These are phyloP conservation scores for Gopherus evgoodei DNA, from an alignment of 2,113 vertebrate genomes.

Conservation along the genomic window DNA sequence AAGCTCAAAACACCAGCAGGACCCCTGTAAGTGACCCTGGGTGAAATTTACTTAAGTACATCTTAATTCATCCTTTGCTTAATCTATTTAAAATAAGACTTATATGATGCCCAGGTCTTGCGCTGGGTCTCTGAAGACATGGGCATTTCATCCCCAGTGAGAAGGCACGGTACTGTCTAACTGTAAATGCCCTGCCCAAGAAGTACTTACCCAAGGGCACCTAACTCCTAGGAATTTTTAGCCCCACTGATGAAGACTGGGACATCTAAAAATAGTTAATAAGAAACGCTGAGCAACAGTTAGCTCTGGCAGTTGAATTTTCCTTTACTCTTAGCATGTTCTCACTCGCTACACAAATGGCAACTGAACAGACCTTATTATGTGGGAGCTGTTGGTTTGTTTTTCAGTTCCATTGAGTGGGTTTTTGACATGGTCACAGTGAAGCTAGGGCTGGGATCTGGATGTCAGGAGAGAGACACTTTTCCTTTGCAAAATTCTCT, in stretches of 20 bases:
- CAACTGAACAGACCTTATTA: not conserved
- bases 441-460: not conserved
- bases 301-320: slow-evolving; percentile 5
- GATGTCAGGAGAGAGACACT: not conserved
- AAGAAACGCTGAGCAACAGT: slow-evolving; percentile 56
- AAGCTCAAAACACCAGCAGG: slow-evolving; percentile 25
- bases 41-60: slow-evolving; percentile 29
- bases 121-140: slow-evolving; percentile 50
- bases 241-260: slow-evolving; percentile 60
- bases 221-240: slow-evolving; percentile 35
- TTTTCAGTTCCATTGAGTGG: not conserved
- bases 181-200: slow-evolving; percentile 51
- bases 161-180: slow-evolving; percentile 50
- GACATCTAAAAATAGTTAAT: slow-evolving; percentile 31
- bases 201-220: slow-evolving; percentile 45
- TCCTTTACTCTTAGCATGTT: not conserved
- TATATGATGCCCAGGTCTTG: slow-evolving; percentile 39
- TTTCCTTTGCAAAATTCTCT: not conserved
- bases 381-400: not conserved
- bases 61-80: slow-evolving; percentile 29
- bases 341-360: not conserved
- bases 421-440: not conserved
- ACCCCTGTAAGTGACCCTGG: slow-evolving; percentile 7
- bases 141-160: slow-evolving; percentile 68
- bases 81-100: slow-evolving; percentile 63